Conservation (phyloP, 2,113 vertebrate genomes). For the Herpailurus yagouaroundi region DNA sequence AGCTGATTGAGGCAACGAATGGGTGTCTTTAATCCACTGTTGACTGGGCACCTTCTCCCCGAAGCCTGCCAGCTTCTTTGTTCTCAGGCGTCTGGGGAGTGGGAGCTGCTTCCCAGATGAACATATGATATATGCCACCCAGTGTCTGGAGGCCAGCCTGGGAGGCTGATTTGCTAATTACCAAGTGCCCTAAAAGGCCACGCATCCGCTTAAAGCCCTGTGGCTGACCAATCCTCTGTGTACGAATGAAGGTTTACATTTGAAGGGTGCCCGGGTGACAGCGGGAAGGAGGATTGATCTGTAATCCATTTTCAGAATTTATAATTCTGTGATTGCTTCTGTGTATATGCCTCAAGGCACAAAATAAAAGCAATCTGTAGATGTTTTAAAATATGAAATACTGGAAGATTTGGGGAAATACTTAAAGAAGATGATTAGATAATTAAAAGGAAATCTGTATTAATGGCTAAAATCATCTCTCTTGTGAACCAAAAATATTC, state of each 20-base stretch:
- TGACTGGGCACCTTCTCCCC: constrained; percentile 77
- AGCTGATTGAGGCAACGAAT: constrained; percentile 85
- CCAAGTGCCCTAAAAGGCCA: not conserved
- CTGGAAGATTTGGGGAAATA: constrained; percentile 27
- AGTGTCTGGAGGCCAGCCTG: not conserved
- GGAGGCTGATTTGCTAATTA: constrained; percentile 1
- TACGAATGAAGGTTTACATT: not conserved
- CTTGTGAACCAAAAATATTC: constrained; percentile 15
- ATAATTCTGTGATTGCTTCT: not conserved
- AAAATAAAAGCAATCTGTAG: not conserved
- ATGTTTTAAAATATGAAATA: constrained; percentile 25
- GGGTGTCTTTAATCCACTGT: constrained; percentile 77
- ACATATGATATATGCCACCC: constrained; percentile 2
- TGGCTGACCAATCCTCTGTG: not conserved
- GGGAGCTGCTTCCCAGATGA: not conserved
- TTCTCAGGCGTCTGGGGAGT: constrained; percentile 1
- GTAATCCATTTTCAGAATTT: not conserved
- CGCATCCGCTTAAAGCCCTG: not conserved
- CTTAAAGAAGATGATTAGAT: not conserved
- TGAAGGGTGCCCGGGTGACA: too few relatives aligned
- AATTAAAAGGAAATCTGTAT: constrained; percentile 5
- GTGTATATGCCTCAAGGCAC: not conserved
- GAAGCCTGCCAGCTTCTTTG: constrained; percentile 80
- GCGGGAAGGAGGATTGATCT: accelerated
- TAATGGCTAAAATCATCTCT: constrained; percentile 12